Base-by-base conservation (phyloP, 2,113 vertebrate genomes). In the Macquaria ambigua region DNA sequence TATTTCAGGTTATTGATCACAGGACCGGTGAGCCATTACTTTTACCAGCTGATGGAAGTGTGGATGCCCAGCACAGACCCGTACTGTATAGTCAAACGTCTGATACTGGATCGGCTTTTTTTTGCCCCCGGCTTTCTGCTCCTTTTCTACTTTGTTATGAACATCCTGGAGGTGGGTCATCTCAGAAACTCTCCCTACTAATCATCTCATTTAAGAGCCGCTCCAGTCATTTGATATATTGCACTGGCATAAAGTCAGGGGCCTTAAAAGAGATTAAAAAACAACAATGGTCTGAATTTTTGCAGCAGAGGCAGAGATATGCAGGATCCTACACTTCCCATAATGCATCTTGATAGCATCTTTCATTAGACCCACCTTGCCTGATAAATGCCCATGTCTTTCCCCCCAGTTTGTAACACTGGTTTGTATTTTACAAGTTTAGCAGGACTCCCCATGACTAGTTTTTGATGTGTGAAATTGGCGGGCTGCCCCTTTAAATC, bases 111-210 rank as follows among this genome's bases (percentile, higher is more conserved):
- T 64, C 95, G 97, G 1, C 94, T 98, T 1, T 4, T 97, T 53
- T 96, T 98, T 28, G 96, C 97, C 0, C 97, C 97, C 0, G 95
- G 95, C 66, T 97, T 97, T 89, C 94, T 98, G 69, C 75, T 96
- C 43, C 63, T 97, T n/a, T 98, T 98, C 87, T 97, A 96, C 93
- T 84, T 94, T 46, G 62, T 96, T 70, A 97, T 98, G 96, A 97
- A 95, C 90, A 69, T 96, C 67, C 86, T 98, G 66, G 97, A 98
- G 97, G 97, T 98, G 58, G 14, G 89, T 86, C 53, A n/a, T 31
- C 53, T 37, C 28, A 52, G 14, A 74, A 55, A 37, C 2, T 3
- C 1, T 43, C 5, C 11, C 5, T 41, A n/a, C 15, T 23, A 1
- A 41, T 39, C 11, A 14, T 18, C 52, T 28, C 7, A 15, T 8